A percentile compares a stretch with the other conserved stretches of the same genome.
phyloP scores from a whole-genome alignment of 1,140 invertebrate species.

The Trachymyrmex cornetzi region DNA sequence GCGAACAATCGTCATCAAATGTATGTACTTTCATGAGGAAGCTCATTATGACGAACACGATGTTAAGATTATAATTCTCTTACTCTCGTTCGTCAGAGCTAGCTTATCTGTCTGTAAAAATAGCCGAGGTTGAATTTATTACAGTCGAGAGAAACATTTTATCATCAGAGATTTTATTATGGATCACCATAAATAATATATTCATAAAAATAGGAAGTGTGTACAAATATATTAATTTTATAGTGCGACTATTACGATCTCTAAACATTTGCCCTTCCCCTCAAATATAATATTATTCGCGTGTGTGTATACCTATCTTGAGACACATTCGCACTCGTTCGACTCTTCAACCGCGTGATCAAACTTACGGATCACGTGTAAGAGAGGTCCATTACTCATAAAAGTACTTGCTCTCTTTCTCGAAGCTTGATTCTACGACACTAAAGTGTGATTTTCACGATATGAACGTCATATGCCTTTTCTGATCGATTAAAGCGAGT shows the following conservation, averaged over 20 bases:
- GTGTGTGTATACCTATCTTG: conserved; percentile 29
- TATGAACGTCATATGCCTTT: conserved; percentile 58
- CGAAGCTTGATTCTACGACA: conserved; percentile 66
- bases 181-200: conserved; percentile 73
- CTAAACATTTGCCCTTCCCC: conserved; percentile 65
- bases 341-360: conserved; percentile 18
- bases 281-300: conserved; percentile 43
- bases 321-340: conserved; percentile 43
- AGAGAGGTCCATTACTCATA: conserved; percentile 39
- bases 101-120: conserved; percentile 70
- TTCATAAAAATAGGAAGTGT: conserved; percentile 70
- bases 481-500: conserved; percentile 52
- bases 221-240: conserved; percentile 71
- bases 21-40: conserved; percentile 70
- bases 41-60: conserved; percentile 64
- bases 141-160: conserved; percentile 50
- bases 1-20: conserved; percentile 13
- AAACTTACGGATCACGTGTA: conserved; percentile 49
- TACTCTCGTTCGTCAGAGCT: conserved; percentile 20
- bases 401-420: conserved; percentile 17
- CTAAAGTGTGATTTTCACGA: conserved; percentile 43
- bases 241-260: conserved; percentile 60
- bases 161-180: conserved; percentile 67
- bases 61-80: conserved; percentile 41
- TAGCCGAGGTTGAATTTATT: conserved; percentile 71